Percentiles rank a stretch among this genome's conserved stretches.
Conservation (phyloP, 2,797 vertebrate genomes). For the Poeciliopsis paucimaculata region DNA sequence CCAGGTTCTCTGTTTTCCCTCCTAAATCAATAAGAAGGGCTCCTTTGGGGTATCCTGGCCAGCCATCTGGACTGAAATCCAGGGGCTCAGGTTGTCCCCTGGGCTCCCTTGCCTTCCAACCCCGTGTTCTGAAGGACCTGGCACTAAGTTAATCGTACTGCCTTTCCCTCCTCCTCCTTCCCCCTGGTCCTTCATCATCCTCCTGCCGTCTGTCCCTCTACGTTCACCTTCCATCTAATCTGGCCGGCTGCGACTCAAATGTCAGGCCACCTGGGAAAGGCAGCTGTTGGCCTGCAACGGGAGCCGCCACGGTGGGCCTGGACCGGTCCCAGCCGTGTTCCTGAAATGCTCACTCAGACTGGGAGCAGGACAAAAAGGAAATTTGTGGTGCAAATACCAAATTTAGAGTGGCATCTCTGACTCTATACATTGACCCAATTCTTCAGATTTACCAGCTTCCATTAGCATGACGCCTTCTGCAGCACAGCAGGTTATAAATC, state of each 20-base stretch:
- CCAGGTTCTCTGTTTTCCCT: conserved; percentile 78
- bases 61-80: conserved; percentile 82
- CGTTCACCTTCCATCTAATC: conserved; percentile 92
- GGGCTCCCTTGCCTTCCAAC: conserved; percentile 71
- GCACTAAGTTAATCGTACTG: conserved; percentile 85
- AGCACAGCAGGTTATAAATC: conserved; percentile 62
- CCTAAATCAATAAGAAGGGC: conserved; percentile 79
- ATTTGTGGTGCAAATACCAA: conserved; percentile 1
- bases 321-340: conserved; percentile 62
- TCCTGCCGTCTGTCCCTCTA: conserved; percentile 79
- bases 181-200: conserved; percentile 66
- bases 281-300: conserved; percentile 92
- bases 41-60: conserved; percentile 67
- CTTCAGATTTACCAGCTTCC: conserved; percentile 35
- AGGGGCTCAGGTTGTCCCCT: conserved; percentile 90
- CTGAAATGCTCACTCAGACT: conserved; percentile 34
- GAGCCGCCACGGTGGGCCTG: conserved; percentile 76
- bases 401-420: neutral
- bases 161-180: conserved; percentile 80
- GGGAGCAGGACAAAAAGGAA: neutral
- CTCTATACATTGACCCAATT: conserved; percentile 6
- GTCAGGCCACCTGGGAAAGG: conserved; percentile 96
- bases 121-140: conserved; percentile 76
- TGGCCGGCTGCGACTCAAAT: conserved; percentile 89
- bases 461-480: conserved; percentile 36